Evolutionary conservation across 2,797 vertebrate species (phyloP).

Genomic region (Fistularia tabacaria): DNA sequence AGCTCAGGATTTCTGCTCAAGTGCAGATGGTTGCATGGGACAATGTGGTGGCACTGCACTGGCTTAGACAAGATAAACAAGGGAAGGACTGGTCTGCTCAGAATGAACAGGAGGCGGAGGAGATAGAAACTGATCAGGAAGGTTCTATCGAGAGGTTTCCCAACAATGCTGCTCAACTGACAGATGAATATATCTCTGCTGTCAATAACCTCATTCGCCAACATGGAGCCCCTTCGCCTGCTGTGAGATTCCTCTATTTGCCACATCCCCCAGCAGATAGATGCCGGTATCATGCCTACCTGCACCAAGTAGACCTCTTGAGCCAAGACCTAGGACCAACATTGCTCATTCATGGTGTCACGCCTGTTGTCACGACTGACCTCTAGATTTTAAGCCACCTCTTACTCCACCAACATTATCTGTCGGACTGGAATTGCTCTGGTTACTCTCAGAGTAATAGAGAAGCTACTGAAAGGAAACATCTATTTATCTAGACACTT

Average conservation of each 20-base stretch:
- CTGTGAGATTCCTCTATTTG: conserved; percentile 85
- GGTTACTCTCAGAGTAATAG: too few relatives aligned
- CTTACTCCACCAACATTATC: too few relatives aligned
- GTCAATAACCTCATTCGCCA: conserved; percentile 78
- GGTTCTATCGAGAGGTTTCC: conserved; percentile 59
- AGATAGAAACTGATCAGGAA: background rate
- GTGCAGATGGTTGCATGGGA: conserved; percentile 83
- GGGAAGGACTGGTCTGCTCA: background rate
- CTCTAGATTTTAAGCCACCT: conserved; percentile 58
- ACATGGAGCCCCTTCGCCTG: conserved; percentile 61
- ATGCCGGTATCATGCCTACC: conserved; percentile 73
- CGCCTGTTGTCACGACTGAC: conserved; percentile 83
- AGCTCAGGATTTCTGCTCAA: conserved; percentile 81
- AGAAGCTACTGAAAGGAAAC: too few relatives aligned
- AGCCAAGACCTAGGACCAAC: conserved; percentile 82
- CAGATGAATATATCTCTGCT: conserved; percentile 80
- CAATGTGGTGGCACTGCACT: conserved; percentile 78
- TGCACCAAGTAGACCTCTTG: conserved; percentile 81
- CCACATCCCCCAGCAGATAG: conserved; percentile 81
- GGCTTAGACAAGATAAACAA: conserved; percentile 65
- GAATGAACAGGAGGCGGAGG: conserved; percentile 7
- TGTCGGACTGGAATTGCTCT: too few relatives aligned
- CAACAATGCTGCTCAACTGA: conserved; percentile 70
- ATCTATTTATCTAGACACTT: too few relatives aligned
- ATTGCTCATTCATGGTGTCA: conserved; percentile 84